Evolutionary conservation across 2,888 invertebrate species (phyloP).

Genomic region (Thecophora atra): DNA sequence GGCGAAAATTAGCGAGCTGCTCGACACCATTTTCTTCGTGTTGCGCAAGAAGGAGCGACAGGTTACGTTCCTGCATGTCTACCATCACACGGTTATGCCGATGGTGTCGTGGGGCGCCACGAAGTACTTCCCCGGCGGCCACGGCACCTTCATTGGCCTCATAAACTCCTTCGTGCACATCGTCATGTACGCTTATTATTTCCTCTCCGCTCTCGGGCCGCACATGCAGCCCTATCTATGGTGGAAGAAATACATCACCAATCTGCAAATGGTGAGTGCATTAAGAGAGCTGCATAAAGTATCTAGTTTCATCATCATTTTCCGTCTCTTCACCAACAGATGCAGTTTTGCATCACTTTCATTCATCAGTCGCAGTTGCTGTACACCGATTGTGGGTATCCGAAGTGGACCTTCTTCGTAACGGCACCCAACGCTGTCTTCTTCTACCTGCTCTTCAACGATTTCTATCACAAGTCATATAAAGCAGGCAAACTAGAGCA

Average conservation of each 20-base stretch:
- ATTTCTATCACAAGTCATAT: slow-evolving; percentile 89
- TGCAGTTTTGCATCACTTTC: slow-evolving; percentile 90
- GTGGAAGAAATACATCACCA: slow-evolving; percentile 95
- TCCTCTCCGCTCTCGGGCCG: slow-evolving; percentile 89
- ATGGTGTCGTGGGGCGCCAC: slow-evolving; percentile 92
- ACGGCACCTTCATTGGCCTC: slow-evolving; percentile 84
- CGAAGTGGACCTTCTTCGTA: slow-evolving; percentile 82
- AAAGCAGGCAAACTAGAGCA: slow-evolving; percentile 52
- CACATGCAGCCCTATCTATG: slow-evolving; percentile 86
- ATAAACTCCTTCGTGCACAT: slow-evolving; percentile 95
- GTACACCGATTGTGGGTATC: slow-evolving; percentile 89
- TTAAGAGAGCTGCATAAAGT: background rate
- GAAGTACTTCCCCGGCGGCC: slow-evolving; percentile 87
- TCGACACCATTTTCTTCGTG: slow-evolving; percentile 94
- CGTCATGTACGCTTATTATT: slow-evolving; percentile 93
- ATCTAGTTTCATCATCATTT: background rate
- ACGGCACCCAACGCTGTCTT: slow-evolving; percentile 90
- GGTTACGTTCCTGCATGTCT: slow-evolving; percentile 89
- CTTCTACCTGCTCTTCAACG: slow-evolving; percentile 91
- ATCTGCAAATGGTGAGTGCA: slow-evolving; percentile 82
- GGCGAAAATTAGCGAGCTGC: slow-evolving; percentile 88
- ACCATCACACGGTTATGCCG: slow-evolving; percentile 96
- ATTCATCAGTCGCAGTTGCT: slow-evolving; percentile 86
- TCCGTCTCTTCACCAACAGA: slow-evolving; percentile 67
- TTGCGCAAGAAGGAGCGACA: slow-evolving; percentile 90